Percentiles rank a stretch among this genome's conserved stretches.
These are phyloP conservation scores for Scaptomyza caliginosa DNA, from an alignment of 2,888 invertebrate genomes.

Conservation along the genomic window DNA sequence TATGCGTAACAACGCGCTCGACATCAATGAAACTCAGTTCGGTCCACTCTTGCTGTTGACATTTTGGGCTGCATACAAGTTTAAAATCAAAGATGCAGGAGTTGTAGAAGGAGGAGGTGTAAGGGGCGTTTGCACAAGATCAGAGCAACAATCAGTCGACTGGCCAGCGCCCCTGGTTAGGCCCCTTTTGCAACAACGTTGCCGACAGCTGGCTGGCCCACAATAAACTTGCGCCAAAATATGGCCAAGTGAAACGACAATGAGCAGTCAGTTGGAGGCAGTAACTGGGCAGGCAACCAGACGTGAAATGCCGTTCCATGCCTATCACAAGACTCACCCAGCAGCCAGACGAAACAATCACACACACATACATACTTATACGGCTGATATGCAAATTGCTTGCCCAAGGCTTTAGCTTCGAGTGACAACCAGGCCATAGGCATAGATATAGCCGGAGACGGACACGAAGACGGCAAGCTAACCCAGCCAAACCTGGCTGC, in stretches of 20 bases:
- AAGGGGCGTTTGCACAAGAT: conserved; percentile 39
- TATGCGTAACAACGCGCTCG: conserved; percentile 62
- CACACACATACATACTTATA: conserved; percentile 11
- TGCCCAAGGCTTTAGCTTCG: conserved; percentile 51
- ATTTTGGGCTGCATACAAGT: conserved; percentile 35
- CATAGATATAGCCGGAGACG: conserved; percentile 2
- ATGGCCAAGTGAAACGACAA: conserved; percentile 69
- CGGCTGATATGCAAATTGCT: conserved; percentile 74
- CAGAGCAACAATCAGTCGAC: conserved; percentile 6
- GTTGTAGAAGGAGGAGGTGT: background rate
- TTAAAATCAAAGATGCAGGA: background rate
- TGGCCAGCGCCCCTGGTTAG: background rate
- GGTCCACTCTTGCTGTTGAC: conserved; percentile 39
- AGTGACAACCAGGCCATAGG: conserved; percentile 56
- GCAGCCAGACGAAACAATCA: conserved; percentile 3
- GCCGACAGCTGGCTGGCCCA: conserved; percentile 32
- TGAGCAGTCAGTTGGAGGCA: conserved; percentile 59
- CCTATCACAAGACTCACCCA: conserved; percentile 66
- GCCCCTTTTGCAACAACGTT: background rate
- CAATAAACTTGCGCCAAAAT: conserved; percentile 70
- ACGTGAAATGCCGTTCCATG: conserved; percentile 61
- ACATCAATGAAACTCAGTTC: conserved; percentile 19
- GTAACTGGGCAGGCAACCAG: conserved; percentile 45
- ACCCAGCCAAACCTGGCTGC: background rate
- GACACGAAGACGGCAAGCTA: background rate